Conservation (phyloP, 2,888 invertebrate genomes). For the Cephus spinipes region DNA sequence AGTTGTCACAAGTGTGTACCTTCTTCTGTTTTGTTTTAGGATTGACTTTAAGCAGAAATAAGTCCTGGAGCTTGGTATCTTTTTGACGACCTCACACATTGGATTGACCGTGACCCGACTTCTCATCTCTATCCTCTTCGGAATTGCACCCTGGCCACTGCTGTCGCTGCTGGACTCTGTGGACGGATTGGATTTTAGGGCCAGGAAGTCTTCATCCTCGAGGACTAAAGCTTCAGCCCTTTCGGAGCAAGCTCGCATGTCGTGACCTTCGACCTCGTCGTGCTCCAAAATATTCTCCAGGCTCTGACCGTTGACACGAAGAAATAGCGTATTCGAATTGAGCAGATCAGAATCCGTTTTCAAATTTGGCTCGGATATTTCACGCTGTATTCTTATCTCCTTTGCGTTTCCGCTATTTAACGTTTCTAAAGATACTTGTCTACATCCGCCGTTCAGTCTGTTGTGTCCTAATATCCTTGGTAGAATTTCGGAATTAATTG, state of each 20-base stretch:
- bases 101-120: conserved; percentile 53
- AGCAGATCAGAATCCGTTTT: conserved; percentile 37
- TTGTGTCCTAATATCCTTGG: background rate
- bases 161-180: conserved; percentile 12
- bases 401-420: background rate
- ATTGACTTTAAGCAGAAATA: conserved; percentile 61
- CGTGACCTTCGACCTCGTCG: conserved; percentile 40
- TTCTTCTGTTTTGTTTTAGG: conserved; percentile 56
- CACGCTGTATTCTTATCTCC: conserved; percentile 33
- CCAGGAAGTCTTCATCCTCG: conserved; percentile 22
- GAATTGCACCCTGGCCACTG: conserved; percentile 46
- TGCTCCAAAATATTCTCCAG: conserved; percentile 59
- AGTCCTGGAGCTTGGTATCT: conserved; percentile 53
- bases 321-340: conserved; percentile 34
- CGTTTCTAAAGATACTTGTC: conserved; percentile 11
- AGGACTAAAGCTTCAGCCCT: conserved; percentile 24
- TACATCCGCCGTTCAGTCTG: conserved; percentile 9
- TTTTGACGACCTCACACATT: conserved; percentile 41
- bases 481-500: background rate
- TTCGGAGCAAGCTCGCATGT: conserved; percentile 2
- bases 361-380: conserved; percentile 60
- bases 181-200: conserved; percentile 1
- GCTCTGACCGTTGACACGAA: conserved; percentile 49
- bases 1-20: conserved; percentile 58
- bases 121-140: conserved; percentile 35